These are phyloP conservation scores for Periparus ater DNA, from an alignment of 2,797 vertebrate species.

Conservation along the genomic window DNA sequence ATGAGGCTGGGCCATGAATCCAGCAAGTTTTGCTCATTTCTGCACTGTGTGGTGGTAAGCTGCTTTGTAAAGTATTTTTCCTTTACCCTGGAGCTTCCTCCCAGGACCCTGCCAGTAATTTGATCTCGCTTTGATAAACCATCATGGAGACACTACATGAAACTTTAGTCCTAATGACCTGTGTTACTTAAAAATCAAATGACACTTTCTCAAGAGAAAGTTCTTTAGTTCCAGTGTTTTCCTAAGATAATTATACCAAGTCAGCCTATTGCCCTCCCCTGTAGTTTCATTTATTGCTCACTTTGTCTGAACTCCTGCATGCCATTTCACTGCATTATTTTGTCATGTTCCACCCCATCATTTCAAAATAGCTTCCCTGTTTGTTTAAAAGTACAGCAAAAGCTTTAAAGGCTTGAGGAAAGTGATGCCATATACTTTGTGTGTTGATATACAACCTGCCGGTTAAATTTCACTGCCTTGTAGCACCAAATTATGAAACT, in stretches of 20 bases:
- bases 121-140: conserved; percentile 17
- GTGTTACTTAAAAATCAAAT: conserved; percentile 20
- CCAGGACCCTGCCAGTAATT: background rate
- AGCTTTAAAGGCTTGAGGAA: background rate
- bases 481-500: background rate
- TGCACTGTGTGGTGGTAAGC: background rate
- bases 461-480: background rate
- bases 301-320: background rate
- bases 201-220: conserved; percentile 5
- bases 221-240: conserved; percentile 19
- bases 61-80: fast-evolving
- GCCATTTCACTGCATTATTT: background rate
- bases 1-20: background rate
- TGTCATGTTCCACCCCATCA: background rate
- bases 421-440: background rate
- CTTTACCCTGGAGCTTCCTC: background rate
- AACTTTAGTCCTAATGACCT: background rate
- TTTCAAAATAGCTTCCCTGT: background rate
- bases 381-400: conserved; percentile 2
- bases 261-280: background rate
- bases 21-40: background rate
- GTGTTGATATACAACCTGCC: background rate
- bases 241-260: background rate
- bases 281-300: background rate
- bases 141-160: background rate